These are phyloP conservation scores for Serripes groenlandicus DNA, from an alignment of 2,888 invertebrate species.

Conservation along the genomic window DNA sequence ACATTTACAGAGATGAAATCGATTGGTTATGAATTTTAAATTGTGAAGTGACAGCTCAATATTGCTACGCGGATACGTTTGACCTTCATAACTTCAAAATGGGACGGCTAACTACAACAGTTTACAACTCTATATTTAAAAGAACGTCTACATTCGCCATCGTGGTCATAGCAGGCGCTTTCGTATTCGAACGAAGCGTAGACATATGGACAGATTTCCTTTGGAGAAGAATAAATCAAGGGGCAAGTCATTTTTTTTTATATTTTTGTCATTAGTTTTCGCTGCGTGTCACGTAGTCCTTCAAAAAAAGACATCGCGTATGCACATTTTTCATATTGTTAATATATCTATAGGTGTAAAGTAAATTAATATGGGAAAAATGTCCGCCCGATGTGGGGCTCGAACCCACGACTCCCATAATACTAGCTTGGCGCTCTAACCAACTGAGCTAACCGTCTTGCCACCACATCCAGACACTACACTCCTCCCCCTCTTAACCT, in stretches of 20 bases:
- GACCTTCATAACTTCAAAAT: slow-evolving; percentile 3
- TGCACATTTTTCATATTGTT: background rate
- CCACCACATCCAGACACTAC: too few relatives aligned
- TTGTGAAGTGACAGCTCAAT: too few relatives aligned
- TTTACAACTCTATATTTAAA: slow-evolving; percentile 5
- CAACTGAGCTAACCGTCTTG: too few relatives aligned
- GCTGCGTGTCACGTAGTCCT: background rate
- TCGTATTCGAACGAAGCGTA: slow-evolving; percentile 12
- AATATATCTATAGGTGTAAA: background rate
- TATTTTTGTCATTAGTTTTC: slow-evolving; percentile 6
- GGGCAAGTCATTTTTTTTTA: background rate
- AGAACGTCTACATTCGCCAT: slow-evolving; percentile 14
- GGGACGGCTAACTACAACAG: too few relatives aligned
- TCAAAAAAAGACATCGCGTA: background rate
- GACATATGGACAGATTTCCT: slow-evolving; percentile 11
- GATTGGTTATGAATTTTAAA: too few relatives aligned
- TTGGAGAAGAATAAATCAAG: slow-evolving; percentile 11
- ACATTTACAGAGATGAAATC: too few relatives aligned
- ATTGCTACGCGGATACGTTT: background rate
- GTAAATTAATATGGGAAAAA: background rate
- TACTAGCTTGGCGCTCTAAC: too few relatives aligned
- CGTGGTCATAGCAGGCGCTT: slow-evolving; percentile 10
- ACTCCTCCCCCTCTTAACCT: too few relatives aligned
- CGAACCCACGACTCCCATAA: too few relatives aligned
- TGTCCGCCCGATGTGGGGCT: too few relatives aligned